A percentile compares a stretch with the other conserved stretches of the same genome.
Conservation (phyloP, 2,888 invertebrate genomes). For the Lepetodrilus schrolli region DNA sequence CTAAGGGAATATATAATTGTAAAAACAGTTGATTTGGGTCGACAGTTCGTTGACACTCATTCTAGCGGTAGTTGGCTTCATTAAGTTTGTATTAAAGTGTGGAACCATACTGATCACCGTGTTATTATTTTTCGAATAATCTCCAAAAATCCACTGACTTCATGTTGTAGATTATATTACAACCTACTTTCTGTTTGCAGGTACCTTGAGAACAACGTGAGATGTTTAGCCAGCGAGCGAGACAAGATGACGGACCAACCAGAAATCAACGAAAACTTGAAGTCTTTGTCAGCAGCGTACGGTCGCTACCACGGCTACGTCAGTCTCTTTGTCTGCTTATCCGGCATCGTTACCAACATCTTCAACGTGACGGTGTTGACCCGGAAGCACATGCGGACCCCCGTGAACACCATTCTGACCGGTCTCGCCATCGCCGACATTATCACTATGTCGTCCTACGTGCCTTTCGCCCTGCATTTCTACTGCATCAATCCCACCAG, state of each 20-base stretch:
- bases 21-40: too few relatives aligned
- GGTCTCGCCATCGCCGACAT: conserved; percentile 90
- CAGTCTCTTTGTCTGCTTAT: conserved; percentile 88
- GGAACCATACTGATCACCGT: too few relatives aligned
- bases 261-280: conserved; percentile 41
- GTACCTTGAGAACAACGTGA: conserved; percentile 55
- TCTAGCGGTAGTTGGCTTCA: too few relatives aligned
- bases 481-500: conserved; percentile 61
- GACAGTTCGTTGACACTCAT: too few relatives aligned
- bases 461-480: conserved; percentile 88
- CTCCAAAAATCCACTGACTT: too few relatives aligned
- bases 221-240: conserved; percentile 38
- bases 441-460: conserved; percentile 90
- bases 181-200: conserved; percentile 33
- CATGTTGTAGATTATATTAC: too few relatives aligned
- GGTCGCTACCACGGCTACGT: conserved; percentile 85
- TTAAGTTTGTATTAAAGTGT: too few relatives aligned
- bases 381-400: conserved; percentile 89
- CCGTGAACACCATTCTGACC: conserved; percentile 92
- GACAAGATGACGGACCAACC: conserved; percentile 46
- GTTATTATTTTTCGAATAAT: too few relatives aligned
- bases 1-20: too few relatives aligned
- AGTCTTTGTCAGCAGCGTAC: conserved; percentile 58
- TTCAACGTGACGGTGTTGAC: conserved; percentile 90
- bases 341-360: conserved; percentile 92